Conservation (phyloP, 2,888 invertebrate genomes). For the Camponotus fellah region DNA sequence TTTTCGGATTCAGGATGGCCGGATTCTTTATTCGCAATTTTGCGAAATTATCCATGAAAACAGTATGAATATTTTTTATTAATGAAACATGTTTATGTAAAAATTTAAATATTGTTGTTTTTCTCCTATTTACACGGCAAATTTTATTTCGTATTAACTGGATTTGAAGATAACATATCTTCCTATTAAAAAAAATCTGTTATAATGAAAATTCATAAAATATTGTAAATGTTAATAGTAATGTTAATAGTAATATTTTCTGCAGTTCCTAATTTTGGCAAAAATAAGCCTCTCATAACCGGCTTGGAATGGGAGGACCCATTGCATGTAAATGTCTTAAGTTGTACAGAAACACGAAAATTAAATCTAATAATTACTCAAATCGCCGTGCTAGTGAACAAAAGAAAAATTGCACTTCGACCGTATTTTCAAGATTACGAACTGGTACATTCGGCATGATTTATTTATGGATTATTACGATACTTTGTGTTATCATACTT, state of each 20-base stretch:
- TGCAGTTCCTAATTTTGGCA: constrained; percentile 86
- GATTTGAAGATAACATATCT: too few species aligned
- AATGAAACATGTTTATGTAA: constrained; percentile 10
- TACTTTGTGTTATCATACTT: neutral
- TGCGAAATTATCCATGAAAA: constrained; percentile 91
- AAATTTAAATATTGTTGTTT: neutral
- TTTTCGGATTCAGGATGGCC: constrained; percentile 93
- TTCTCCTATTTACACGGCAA: neutral
- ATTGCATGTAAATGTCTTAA: constrained; percentile 89
- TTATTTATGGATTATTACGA: neutral
- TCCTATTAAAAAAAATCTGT: too few species aligned
- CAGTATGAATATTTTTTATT: constrained; percentile 85
- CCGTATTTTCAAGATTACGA: constrained; percentile 93
- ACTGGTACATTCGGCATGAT: constrained; percentile 85
- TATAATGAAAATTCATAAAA: neutral
- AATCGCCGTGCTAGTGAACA: constrained; percentile 89
- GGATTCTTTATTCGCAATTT: constrained; percentile 92
- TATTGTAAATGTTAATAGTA: too few species aligned
- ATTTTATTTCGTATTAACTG: neutral
- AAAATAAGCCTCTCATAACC: constrained; percentile 86
- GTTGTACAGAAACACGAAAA: constrained; percentile 89
- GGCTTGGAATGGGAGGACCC: constrained; percentile 91
- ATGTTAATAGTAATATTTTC: neutral
- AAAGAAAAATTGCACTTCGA: constrained; percentile 89
- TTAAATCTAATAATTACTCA: constrained; percentile 91